Conservation (phyloP, 2,113 vertebrate species). For the Casuarius casuarius region DNA sequence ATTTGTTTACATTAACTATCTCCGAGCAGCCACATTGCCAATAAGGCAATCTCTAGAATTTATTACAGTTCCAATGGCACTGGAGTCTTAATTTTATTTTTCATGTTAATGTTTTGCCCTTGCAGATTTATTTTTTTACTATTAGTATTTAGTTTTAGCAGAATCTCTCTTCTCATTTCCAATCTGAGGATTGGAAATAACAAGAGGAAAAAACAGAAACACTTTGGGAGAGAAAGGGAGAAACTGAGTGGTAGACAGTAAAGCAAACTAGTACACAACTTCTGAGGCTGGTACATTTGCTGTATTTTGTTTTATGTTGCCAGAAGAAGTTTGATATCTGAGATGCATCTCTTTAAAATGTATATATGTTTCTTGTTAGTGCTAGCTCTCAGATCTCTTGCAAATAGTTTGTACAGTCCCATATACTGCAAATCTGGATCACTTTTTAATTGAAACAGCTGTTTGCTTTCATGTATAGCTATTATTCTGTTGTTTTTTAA, state of each 20-base stretch:
- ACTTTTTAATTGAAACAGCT: background rate
- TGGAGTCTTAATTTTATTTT: background rate
- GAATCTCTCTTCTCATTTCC: background rate
- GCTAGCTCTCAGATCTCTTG: background rate
- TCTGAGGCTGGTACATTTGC: background rate
- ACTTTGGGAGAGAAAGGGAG: background rate
- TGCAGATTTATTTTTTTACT: background rate
- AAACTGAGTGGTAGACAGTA: background rate
- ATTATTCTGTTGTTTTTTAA: background rate
- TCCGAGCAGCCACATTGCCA: background rate
- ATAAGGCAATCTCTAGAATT: background rate
- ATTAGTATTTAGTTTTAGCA: fast-evolving
- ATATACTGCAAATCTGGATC: background rate
- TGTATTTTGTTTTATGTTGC: background rate
- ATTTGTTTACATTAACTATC: background rate
- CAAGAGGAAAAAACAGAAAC: background rate
- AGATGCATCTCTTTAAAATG: background rate
- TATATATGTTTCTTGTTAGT: background rate
- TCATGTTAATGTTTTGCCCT: background rate
- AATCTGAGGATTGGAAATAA: background rate
- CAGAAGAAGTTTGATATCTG: background rate
- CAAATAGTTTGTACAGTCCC: background rate
- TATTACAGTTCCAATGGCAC: background rate
- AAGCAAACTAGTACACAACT: background rate
- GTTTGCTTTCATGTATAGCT: background rate